A percentile compares a stretch with the other conserved stretches of the same genome.
phyloP scores from a whole-genome alignment of 53 echinoderm and acorn worm genomes.

The Echinometra lucunter region DNA sequence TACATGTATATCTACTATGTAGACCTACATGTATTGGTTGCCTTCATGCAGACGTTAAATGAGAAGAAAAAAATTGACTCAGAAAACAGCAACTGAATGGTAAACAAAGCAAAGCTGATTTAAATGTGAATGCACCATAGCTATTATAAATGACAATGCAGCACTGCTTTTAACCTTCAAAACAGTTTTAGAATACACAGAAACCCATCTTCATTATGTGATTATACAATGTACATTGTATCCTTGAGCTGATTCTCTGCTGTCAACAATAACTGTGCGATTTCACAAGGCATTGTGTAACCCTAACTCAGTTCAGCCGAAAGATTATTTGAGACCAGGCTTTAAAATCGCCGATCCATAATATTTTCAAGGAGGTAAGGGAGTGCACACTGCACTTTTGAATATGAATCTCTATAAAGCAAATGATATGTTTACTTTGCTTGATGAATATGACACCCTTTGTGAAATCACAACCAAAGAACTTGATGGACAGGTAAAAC shows the following conservation, averaged over 20 bases:
- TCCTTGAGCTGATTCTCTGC: slow-evolving; percentile 31
- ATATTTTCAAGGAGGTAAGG: neutral
- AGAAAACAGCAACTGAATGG: neutral
- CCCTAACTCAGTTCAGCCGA: neutral
- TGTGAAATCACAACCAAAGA: neutral
- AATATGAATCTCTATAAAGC: neutral
- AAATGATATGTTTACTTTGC: neutral
- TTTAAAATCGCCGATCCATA: neutral
- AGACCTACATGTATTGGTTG: too few species aligned
- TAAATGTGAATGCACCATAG: neutral
- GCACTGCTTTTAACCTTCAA: neutral
- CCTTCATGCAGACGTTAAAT: too few species aligned
- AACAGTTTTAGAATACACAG: neutral
- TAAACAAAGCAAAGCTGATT: too few species aligned
- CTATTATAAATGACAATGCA: neutral
- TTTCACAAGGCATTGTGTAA: neutral
- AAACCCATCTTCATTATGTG: neutral
- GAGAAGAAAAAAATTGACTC: too few species aligned
- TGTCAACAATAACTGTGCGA: neutral
- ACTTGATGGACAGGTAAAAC: neutral
- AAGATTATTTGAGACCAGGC: neutral
- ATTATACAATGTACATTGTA: too few species aligned
- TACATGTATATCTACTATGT: neutral
- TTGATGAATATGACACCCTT: neutral
- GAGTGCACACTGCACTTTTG: neutral